Conservation (phyloP, 2,888 invertebrate species). For the Apomyelois bistriatella region DNA sequence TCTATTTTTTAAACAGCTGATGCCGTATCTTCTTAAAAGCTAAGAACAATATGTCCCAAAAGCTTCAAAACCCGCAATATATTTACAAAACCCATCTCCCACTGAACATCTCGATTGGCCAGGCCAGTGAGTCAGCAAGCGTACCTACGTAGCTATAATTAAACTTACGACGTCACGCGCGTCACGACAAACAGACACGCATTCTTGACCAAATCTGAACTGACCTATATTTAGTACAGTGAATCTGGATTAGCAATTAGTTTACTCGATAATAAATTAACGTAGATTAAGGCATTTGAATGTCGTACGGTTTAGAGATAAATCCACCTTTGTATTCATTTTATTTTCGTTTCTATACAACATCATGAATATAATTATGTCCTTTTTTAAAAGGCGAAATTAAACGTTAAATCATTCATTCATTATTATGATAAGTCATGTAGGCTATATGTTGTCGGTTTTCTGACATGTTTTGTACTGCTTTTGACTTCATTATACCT, state of each 20-base stretch:
- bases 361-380: no score
- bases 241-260: background rate
- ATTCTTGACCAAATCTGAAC: slow-evolving; percentile 21
- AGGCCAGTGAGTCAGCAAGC: slow-evolving; percentile 7
- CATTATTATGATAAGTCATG: no score
- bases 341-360: no score
- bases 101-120: background rate
- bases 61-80: background rate
- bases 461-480: no score
- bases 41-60: background rate
- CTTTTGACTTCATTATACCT: no score
- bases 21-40: background rate
- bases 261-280: background rate
- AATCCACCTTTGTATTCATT: no score
- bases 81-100: slow-evolving; percentile 1
- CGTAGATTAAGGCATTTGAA: background rate
- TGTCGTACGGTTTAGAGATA: no score
- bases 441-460: no score
- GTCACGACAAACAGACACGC: slow-evolving; percentile 18
- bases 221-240: slow-evolving; percentile 23
- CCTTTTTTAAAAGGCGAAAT: no score
- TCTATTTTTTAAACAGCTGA: no score
- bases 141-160: slow-evolving; percentile 8
- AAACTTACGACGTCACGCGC: slow-evolving; percentile 16
- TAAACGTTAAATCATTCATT: no score